A percentile compares a stretch with the other conserved stretches of the same genome.
phyloP scores from a whole-genome alignment of 2,888 invertebrate genomes.

The Serripes groenlandicus region DNA sequence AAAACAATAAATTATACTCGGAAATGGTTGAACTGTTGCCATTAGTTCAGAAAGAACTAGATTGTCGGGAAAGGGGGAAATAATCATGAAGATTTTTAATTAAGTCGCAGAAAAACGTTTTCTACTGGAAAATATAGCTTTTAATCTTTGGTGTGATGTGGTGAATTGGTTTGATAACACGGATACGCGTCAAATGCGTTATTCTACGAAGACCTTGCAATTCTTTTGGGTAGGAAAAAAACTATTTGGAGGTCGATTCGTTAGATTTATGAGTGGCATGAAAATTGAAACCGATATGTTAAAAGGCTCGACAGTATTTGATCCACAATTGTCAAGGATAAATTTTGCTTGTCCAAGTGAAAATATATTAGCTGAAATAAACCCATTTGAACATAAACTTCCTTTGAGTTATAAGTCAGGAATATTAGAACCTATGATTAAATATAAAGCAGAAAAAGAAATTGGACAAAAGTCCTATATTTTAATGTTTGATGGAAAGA shows the following conservation, averaged over 20 bases:
- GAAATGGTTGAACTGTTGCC: too few species aligned
- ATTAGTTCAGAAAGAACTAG: too few species aligned
- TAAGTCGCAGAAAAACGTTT: too few species aligned
- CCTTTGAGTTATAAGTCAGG: not conserved
- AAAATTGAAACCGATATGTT: not conserved
- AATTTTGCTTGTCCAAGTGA: not conserved
- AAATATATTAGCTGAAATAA: not conserved
- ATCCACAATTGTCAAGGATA: not conserved
- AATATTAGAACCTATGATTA: not conserved
- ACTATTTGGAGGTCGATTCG: conserved; percentile 1
- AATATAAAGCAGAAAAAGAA: not conserved
- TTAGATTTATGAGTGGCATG: not conserved
- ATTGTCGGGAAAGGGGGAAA: too few species aligned
- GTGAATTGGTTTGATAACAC: too few species aligned
- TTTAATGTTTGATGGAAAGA: not conserved
- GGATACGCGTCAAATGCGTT: too few species aligned
- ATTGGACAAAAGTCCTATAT: not conserved
- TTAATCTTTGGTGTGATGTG: too few species aligned
- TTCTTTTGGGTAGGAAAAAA: not conserved
- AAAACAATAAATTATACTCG: too few species aligned
- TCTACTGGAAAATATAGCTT: too few species aligned
- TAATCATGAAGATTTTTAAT: too few species aligned
- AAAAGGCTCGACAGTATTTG: not conserved
- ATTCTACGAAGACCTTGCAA: not conserved
- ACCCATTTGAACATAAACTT: not conserved